Base-by-base conservation (phyloP, 2,797 vertebrate species). In the Distichodus sexfasciatus region DNA sequence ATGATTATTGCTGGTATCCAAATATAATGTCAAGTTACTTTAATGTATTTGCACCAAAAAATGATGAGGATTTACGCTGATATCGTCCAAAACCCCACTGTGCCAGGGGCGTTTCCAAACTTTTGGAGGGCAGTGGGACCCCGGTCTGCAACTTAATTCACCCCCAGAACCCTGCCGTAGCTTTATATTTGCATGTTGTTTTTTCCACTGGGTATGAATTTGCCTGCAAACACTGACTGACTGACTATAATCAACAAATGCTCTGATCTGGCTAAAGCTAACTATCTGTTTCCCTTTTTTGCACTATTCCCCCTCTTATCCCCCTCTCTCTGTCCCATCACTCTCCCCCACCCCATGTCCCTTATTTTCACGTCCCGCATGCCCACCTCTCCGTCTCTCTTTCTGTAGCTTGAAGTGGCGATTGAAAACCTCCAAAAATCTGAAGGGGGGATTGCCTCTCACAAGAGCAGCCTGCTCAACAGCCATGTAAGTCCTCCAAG, bases 391-490 rank as follows among this genome's bases (percentile, higher is more conserved):
- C 88, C 90, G 85, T 75, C 86, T 55, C 38, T 66, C 46, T 91
- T 79, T 90, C 91, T 92, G 87, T 96, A 98, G 96, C 95, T 98
- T 97, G 95, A 98, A 97, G 96, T 98, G 96, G 96, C 95, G 94
- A 98, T 98, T 94, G 96, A 98, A 94, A 97, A 98, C 90, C 96
- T 99, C 88, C 96, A 97, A 94, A 98, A 98, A 95, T 95, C 91
- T 89, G 96, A 98, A 93, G 97, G 96, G 91, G 97, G 96, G 91
- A 95, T 98, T 90, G 93, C 96, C 79, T 94, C 96, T 91, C 97
- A 98, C 94, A 99, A 98, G 95, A 98, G 94, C 94, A 96, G 92
- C 93, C 94, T 98, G 90, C 94, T 98, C 92, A 98, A 97, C 95
- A 98, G 97, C 92, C 96, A 98, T 96, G 97, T 99, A 98, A 98